Evolutionary conservation across 1,140 invertebrate species (phyloP).

Genomic region (Lepidurus apus): DNA sequence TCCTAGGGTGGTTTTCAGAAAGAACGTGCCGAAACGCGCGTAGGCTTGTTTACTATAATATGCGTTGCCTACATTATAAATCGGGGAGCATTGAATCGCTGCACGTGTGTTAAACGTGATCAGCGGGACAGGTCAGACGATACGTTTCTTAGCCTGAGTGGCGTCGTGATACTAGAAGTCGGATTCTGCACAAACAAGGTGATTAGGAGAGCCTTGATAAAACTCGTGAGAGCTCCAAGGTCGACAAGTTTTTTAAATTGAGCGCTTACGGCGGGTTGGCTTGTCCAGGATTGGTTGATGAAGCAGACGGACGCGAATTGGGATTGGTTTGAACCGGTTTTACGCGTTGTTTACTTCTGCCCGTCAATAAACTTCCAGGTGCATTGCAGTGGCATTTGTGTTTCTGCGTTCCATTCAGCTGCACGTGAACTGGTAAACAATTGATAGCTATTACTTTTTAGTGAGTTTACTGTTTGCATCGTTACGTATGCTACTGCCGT

Average conservation of each 20-base stretch:
- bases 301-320: background rate
- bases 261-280: background rate
- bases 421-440: constrained; percentile 17
- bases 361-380: constrained; percentile 7
- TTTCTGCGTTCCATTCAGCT: background rate
- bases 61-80: background rate
- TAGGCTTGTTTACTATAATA: background rate
- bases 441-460: background rate
- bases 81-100: background rate
- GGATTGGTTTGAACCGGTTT: background rate
- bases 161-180: background rate
- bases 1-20: background rate
- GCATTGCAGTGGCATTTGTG: constrained; percentile 2
- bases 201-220: background rate
- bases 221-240: background rate
- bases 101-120: background rate
- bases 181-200: background rate
- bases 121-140: background rate
- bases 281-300: background rate
- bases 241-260: background rate
- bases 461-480: background rate
- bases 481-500: too few species aligned
- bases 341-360: constrained; percentile 4
- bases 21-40: background rate
- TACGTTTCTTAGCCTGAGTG: background rate